phyloP scores from a whole-genome alignment of 2,888 invertebrate genomes.

The Drosophila mayaguana region DNA sequence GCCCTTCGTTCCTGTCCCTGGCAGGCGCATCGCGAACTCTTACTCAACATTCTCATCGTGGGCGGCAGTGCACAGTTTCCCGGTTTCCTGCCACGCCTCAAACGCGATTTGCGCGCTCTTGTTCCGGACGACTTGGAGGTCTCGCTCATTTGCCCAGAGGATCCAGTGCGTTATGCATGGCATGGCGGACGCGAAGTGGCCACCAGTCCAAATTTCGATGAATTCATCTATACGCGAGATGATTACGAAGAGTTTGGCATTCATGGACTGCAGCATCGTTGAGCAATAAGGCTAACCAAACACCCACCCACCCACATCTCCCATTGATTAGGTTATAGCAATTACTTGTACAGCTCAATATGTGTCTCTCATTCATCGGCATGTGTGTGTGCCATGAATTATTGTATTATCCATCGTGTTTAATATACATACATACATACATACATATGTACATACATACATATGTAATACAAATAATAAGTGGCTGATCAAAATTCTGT shows the following conservation, averaged over 20 bases:
- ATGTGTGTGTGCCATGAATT: not conserved
- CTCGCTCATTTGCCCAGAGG: conserved; percentile 89
- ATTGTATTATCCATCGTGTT: not conserved
- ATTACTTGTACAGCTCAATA: conserved; percentile 17
- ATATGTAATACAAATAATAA: too few relatives aligned
- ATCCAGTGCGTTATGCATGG: conserved; percentile 95
- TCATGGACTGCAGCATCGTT: conserved; percentile 62
- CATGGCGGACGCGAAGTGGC: conserved; percentile 93
- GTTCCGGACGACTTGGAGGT: conserved; percentile 92
- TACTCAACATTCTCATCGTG: conserved; percentile 93
- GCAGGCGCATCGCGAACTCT: conserved; percentile 91
- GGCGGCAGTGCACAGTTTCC: conserved; percentile 93
- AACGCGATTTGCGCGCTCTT: conserved; percentile 91
- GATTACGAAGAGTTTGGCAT: conserved; percentile 96
- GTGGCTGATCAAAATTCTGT: not conserved
- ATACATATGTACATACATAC: not conserved
- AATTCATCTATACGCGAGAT: conserved; percentile 90
- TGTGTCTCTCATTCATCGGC: not conserved
- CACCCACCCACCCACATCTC: not conserved
- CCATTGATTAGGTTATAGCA: conserved; percentile 18
- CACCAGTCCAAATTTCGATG: conserved; percentile 90
- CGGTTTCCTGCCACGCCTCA: conserved; percentile 92
- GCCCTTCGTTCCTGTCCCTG: conserved; percentile 91
- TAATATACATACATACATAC: not conserved
- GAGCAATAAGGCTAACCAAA: not conserved